Percentiles rank a stretch among this genome's conserved stretches.
These are phyloP conservation scores for Pseudorasbora parva DNA, from an alignment of 2,113 vertebrate genomes.

Conservation along the genomic window DNA sequence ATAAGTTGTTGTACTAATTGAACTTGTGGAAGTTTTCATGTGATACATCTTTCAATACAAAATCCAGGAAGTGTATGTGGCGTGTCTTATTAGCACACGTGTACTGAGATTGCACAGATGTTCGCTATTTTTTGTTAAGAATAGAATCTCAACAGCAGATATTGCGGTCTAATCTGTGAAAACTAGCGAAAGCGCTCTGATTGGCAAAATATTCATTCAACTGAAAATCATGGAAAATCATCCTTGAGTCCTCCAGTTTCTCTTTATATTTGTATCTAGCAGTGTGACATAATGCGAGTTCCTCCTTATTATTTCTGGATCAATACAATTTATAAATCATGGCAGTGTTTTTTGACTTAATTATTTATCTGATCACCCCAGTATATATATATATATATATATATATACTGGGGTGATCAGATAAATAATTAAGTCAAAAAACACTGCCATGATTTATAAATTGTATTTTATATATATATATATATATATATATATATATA, in stretches of 20 bases:
- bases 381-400: too few species aligned
- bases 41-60: not conserved
- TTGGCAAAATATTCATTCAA: slow-evolving; percentile 26
- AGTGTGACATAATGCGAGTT: not conserved
- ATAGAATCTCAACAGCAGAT: not conserved
- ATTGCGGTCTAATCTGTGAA: not conserved
- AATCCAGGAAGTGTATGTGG: not conserved
- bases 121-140: not conserved
- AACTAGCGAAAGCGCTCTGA: not conserved
- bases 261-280: not conserved
- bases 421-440: not conserved
- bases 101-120: not conserved
- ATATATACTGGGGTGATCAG: too few species aligned
- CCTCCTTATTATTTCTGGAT: not conserved
- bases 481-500: too few species aligned
- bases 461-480: too few species aligned
- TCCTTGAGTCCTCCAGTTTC: too few species aligned
- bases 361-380: slow-evolving; percentile 13
- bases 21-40: too few species aligned
- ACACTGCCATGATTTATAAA: not conserved
- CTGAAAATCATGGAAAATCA: too few species aligned
- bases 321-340: not conserved
- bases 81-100: not conserved
- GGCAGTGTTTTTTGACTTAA: not conserved
- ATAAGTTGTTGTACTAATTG: too few species aligned